These are phyloP conservation scores for Poeciliopsis presidionis DNA, from an alignment of 2,797 vertebrate species.

Conservation along the genomic window DNA sequence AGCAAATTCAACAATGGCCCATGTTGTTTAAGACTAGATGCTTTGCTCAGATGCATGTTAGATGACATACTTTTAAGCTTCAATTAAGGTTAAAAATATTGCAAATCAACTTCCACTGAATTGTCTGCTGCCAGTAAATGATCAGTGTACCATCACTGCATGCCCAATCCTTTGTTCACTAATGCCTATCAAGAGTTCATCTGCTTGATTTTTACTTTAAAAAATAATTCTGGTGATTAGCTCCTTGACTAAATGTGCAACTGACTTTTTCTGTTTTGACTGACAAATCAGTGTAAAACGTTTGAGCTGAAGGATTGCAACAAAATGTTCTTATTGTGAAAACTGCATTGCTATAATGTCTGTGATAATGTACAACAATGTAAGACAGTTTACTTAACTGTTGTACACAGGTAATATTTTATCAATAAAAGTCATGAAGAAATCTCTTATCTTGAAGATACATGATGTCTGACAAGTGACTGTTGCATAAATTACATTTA, in stretches of 20 bases:
- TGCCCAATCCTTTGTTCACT: constrained; percentile 46
- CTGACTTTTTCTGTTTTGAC: constrained; percentile 24
- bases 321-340: constrained; percentile 66
- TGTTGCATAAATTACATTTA: background rate
- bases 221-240: constrained; percentile 39
- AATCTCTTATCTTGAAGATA: constrained; percentile 12
- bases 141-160: constrained; percentile 50
- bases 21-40: constrained; percentile 40
- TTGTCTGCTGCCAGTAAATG: constrained; percentile 29
- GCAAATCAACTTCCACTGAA: constrained; percentile 40
- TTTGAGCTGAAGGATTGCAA: constrained; percentile 68
- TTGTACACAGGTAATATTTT: constrained; percentile 83
- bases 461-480: constrained; percentile 5
- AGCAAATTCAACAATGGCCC: constrained; percentile 19
- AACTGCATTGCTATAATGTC: constrained; percentile 73
- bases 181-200: constrained; percentile 30
- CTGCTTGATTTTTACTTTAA: constrained; percentile 58
- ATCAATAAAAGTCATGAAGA: constrained; percentile 80
- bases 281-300: constrained; percentile 55
- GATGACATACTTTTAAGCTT: constrained; percentile 49
- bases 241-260: constrained; percentile 50
- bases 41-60: constrained; percentile 70
- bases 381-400: constrained; percentile 74
- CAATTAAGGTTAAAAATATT: constrained; percentile 36
- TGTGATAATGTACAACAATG: constrained; percentile 72